These are phyloP conservation scores for Hylaeus anthracinus DNA, from an alignment of 1,140 invertebrate species.

Conservation along the genomic window DNA sequence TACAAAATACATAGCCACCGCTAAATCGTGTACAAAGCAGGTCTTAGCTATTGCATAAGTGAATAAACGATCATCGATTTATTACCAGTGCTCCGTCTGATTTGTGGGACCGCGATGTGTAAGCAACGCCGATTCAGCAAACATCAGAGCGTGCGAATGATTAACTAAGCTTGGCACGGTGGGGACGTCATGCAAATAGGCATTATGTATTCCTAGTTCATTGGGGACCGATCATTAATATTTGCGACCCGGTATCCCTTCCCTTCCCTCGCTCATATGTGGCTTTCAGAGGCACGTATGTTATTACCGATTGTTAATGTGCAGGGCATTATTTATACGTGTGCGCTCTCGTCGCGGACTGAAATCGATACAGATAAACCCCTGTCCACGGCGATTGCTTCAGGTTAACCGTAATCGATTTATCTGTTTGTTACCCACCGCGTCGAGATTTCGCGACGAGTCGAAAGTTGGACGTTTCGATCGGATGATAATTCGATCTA, in stretches of 20 bases:
- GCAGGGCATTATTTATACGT: slow-evolving; percentile 37
- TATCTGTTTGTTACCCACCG: slow-evolving; percentile 17
- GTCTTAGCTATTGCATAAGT: not conserved
- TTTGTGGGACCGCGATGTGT: slow-evolving; percentile 53
- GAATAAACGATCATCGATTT: slow-evolving; percentile 57
- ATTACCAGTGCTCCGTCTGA: slow-evolving; percentile 34
- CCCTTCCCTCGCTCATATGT: slow-evolving; percentile 13
- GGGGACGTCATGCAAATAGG: slow-evolving; percentile 63
- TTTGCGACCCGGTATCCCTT: slow-evolving; percentile 47
- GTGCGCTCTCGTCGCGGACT: not conserved
- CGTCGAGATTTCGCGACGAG: slow-evolving; percentile 10
- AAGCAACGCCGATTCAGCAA: slow-evolving; percentile 59
- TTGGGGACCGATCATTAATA: slow-evolving; percentile 67
- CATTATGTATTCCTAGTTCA: slow-evolving; percentile 66
- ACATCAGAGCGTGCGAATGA: slow-evolving; percentile 65
- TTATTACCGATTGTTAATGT: slow-evolving; percentile 55
- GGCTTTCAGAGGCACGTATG: slow-evolving; percentile 55
- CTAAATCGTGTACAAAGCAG: no score
- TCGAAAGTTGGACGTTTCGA: not conserved
- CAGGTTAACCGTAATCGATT: slow-evolving; percentile 41
- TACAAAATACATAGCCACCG: no score
- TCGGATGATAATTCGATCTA: no score
- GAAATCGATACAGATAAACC: not conserved
- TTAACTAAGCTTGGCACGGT: slow-evolving; percentile 60
- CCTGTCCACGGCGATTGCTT: slow-evolving; percentile 31